A percentile compares a stretch with the other conserved stretches of the same genome.
phyloP scores from a whole-genome alignment of 2,888 invertebrate genomes.

The Phymatocera aterrima region DNA sequence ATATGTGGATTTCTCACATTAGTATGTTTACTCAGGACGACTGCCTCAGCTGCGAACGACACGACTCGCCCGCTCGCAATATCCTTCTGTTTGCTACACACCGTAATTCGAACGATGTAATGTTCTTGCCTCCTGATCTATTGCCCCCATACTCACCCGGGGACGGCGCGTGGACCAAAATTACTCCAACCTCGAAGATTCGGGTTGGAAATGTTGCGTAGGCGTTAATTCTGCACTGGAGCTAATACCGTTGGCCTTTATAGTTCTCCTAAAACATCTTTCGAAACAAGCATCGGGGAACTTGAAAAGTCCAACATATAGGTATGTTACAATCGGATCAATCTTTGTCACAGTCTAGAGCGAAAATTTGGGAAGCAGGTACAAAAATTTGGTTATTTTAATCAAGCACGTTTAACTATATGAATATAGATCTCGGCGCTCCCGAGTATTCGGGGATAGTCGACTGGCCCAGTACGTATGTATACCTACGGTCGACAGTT shows the following conservation, averaged over 20 bases:
- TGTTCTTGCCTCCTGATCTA: constrained; percentile 31
- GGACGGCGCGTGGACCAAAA: constrained; percentile 25
- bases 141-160: neutral
- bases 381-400: neutral
- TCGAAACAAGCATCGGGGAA: too few species aligned
- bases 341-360: neutral
- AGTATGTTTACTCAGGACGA: constrained; percentile 69
- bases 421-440: neutral
- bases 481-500: constrained; percentile 49
- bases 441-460: neutral
- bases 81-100: constrained; percentile 59
- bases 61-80: constrained; percentile 71
- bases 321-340: too few species aligned
- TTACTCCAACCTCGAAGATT: neutral
- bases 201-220: neutral
- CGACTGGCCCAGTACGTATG: neutral
- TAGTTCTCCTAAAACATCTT: neutral
- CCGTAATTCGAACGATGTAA: constrained; percentile 39
- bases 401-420: constrained; percentile 4
- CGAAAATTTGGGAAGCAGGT: neutral
- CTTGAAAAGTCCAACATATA: too few species aligned
- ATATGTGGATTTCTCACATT: constrained; percentile 73
- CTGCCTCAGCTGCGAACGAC: constrained; percentile 61
- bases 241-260: neutral
- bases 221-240: neutral